Base-by-base conservation (phyloP, 2,888 invertebrate species). In the Parnassius glacialis region DNA sequence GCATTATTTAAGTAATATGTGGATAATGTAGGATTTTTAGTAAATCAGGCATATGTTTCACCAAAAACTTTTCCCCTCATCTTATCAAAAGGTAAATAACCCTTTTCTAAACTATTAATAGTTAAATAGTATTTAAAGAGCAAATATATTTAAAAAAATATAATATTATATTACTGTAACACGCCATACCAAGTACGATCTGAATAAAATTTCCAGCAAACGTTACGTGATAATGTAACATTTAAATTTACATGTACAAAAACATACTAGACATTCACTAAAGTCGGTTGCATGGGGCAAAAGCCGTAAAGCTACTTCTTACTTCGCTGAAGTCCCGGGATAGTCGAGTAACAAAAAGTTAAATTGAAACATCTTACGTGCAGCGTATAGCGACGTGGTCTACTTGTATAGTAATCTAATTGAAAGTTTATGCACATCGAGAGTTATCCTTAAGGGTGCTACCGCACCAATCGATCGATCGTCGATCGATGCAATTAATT, bases 361-460 rank as follows among this genome's bases (percentile, higher is more conserved):
- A 59, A 63, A 63, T 63, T 63, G 62, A 63, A 63, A 59, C 62
- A 63, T 63, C 62, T 52, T 56, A 63, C 62, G 62, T 63, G 59
- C 59, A 55, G 51, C 62, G 62, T 59, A 59, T 59, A 59, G 55
- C 55, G 62, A 56, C 62, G 59, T 56, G 59, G 52, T 62, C 50
- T 62, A 62, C 58, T 54, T 54, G 54, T 43, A 58, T 62, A 58
- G 58, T 58, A 51, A 62, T 58, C 54, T 48, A 57, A 62, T 62
- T 57, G 50, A 54, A 62, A 57, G 43, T 61, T 61, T 52, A 41
- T 43, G 44, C 41, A 44, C 48, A 48, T 51, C 25, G 16, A 59
- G 58, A 44, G 34, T 43, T 11, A 34, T 62, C 54, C 59, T 62
- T 44, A 53, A 20, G 20, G 2, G 20, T 20, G 20, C 2, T 20